Conservation (phyloP, 2,888 invertebrate species). For the Idaea biselata region DNA sequence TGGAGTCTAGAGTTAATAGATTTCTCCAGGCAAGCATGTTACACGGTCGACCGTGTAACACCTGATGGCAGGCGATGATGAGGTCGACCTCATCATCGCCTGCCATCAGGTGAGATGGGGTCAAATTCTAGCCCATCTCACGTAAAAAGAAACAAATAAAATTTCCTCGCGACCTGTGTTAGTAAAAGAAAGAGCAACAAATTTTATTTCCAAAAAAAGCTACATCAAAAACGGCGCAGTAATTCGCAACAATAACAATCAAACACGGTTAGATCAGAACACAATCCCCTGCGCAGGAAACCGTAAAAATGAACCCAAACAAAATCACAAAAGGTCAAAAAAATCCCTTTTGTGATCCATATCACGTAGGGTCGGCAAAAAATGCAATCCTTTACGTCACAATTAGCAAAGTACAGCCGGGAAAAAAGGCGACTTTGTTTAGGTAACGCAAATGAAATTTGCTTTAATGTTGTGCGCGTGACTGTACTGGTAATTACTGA, state of each 20-base stretch:
- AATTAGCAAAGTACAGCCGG: constrained; percentile 2
- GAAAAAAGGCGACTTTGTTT: not conserved
- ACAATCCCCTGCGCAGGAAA: not conserved
- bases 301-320: not conserved
- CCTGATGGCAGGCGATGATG: too few relatives aligned
- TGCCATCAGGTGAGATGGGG: too few relatives aligned
- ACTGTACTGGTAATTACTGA: not conserved
- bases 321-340: constrained; percentile 7
- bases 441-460: constrained; percentile 1
- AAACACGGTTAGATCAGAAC: not conserved
- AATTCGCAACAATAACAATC: not conserved
- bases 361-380: constrained; percentile 11
- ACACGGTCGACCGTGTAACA: too few relatives aligned
- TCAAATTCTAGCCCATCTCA: too few relatives aligned
- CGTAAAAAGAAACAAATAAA: too few relatives aligned
- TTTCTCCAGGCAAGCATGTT: too few relatives aligned
- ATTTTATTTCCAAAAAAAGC: not conserved
- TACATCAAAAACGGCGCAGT: not conserved
- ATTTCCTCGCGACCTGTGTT: too few relatives aligned
- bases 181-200: too few relatives aligned
- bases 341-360: constrained; percentile 8
- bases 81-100: too few relatives aligned
- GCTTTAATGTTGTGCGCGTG: not conserved
- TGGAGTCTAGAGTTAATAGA: too few relatives aligned
- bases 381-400: constrained; percentile 14